Evolutionary conservation across 2,797 vertebrate species (phyloP), one percentile per base, ranked within the genome.

Genomic region (Bradypodion ventrale): DNA sequence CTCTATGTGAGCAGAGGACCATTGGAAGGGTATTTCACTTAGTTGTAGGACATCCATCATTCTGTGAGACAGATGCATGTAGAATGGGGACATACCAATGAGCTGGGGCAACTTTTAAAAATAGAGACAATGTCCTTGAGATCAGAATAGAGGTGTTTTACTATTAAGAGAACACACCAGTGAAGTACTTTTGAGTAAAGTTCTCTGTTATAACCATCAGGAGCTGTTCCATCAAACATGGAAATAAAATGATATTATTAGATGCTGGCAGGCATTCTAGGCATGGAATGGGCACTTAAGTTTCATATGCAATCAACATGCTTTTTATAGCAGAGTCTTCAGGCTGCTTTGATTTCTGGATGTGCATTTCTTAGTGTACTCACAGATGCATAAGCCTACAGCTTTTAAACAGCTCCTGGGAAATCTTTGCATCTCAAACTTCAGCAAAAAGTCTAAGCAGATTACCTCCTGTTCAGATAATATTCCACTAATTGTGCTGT

Each of bases 341-440:
- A 40, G 42, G 27, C 56, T 63, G 52, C 35, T 80, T 81, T 75
- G 63, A 83, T 52, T 70, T 75, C 82, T 65, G 37, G 44, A 42
- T 63, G 29, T 76, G 46, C 5, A 15, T 56, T 63, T 80, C 60
- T 72, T 59, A 76, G 37, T 1, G 13, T 52, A 29, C 56, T 0
- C 80, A 60, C 85, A 78, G 65, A 1, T 2, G 0, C 23, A 35
- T 42, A n/a, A 72, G 7, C 25, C 76, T 37, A 21, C 85, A 25
- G 66, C 65, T 78, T 90, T 91, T 85, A 74, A 88, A 85, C 85
- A 85, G 75, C 83, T 87, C 7, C 1, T n/a, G 6, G 80, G 73
- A 78, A 83, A 16, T 44, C 16, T 83, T n/a, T 65, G 29, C 59
- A 81, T 84, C 23, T 44, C 15, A 56, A 56, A 56, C 52, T 21